phyloP scores from a whole-genome alignment of 2,113 vertebrate genomes.

The Pelecanoides urinatrix region DNA sequence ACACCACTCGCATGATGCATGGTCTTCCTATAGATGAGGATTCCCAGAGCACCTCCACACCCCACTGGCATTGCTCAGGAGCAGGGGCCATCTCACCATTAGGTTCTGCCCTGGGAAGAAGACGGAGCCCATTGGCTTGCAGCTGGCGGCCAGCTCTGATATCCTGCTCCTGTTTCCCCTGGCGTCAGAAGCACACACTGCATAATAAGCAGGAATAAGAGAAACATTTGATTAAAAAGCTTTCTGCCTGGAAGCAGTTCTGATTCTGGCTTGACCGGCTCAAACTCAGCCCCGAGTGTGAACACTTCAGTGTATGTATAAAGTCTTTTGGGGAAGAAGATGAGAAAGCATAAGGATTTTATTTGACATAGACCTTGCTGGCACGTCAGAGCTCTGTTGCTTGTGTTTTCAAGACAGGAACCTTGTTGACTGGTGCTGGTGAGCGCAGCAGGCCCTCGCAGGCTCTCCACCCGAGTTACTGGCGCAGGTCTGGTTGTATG shows the following conservation, averaged over 20 bases:
- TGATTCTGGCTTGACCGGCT: neutral
- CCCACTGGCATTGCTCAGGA: neutral
- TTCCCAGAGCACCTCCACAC: neutral
- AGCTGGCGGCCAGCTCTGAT: neutral
- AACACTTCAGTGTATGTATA: neutral
- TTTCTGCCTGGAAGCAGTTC: neutral
- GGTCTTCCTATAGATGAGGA: neutral
- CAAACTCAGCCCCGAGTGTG: neutral
- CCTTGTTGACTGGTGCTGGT: neutral
- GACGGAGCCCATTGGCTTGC: neutral
- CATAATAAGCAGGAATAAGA: neutral
- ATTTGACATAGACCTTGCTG: neutral
- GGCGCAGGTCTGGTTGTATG: neutral
- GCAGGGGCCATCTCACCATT: neutral
- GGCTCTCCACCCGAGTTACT: neutral
- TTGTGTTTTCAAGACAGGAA: neutral
- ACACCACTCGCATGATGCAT: accelerated
- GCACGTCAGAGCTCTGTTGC: neutral
- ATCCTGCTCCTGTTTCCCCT: neutral
- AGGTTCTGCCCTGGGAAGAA: neutral
- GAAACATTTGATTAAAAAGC: neutral
- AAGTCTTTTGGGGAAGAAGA: neutral
- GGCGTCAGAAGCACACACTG: neutral
- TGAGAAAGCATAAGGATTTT: neutral
- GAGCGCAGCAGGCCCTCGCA: neutral